Evolutionary conservation across 2,113 vertebrate species (phyloP), one percentile per base, ranked within the genome.

Genomic region (Chloropsis cyanopogon): DNA sequence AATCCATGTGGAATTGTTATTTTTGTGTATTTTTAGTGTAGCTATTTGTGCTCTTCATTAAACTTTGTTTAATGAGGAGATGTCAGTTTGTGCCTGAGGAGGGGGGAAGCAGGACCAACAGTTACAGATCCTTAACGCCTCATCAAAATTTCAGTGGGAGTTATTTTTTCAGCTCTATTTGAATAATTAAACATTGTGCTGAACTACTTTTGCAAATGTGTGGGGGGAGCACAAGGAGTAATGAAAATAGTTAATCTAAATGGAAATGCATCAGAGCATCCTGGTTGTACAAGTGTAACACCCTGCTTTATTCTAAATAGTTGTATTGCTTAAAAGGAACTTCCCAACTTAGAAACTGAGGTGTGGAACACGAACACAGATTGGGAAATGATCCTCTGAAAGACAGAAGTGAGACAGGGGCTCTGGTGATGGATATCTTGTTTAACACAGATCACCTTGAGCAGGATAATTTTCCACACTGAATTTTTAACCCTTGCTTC

Each of bases 61-160:
- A 23, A 13, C 29, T 72, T 54, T 1, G 39, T 42, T 44, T 29
- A 64, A 42, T 70, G 26, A 69, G 37, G 82, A 52, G 33, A 41
- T 56, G 49, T 29, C 66, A 19, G 19, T 71, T 83, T 61, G 12
- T 60, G 69, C n/a, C 10, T 12, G 8, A 24, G 35, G 77, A 19
- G 44, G 31, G 11, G 11, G 57, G 7, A 41, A n/a, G 71, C 14
- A 5, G 44, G 28, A 4, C 33, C 1, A 0, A 6, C 0, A 4
- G 53, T 60, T 64, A 8, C 8, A 2, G n/a, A 46, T 61, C 78
- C 37, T 50, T 70, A 59, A 8, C 37, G 25, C 37, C n/a, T 26
- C 39, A 59, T 64, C 68, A 47, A 12, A 19, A 23, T 70, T 57
- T 63, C 72, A 70, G 37, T 41, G 73, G 56, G 69, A 37, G 50